Percentiles rank a stretch among this genome's conserved stretches.
Conservation (phyloP, 1,140 invertebrate genomes). For the Halesus radiatus region DNA sequence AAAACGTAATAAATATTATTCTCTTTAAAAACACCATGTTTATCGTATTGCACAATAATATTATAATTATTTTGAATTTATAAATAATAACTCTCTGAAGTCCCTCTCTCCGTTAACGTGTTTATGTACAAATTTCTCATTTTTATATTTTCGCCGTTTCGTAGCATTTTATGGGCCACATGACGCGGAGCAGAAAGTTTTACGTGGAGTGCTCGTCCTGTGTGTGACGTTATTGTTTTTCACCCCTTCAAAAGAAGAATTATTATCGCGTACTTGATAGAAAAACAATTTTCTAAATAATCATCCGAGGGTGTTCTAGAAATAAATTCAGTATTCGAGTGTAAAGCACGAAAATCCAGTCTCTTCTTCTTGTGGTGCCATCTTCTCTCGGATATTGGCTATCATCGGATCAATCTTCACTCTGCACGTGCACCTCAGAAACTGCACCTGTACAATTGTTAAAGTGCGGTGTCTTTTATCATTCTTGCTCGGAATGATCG, state of each 20-base stretch:
- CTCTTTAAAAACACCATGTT: too few species aligned
- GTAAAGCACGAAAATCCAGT: not conserved
- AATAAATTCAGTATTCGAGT: not conserved
- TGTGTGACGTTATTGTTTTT: constrained; percentile 55
- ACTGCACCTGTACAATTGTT: too few species aligned
- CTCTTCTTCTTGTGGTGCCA: not conserved
- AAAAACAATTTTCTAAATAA: constrained; percentile 31
- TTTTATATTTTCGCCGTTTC: constrained; percentile 23
- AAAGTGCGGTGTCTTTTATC: too few species aligned
- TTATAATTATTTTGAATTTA: too few species aligned
- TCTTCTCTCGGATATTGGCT: too few species aligned
- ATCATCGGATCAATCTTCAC: too few species aligned
- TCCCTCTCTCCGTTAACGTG: too few species aligned
- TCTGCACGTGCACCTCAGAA: too few species aligned
- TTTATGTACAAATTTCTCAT: not conserved
- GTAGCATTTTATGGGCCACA: constrained; percentile 22
- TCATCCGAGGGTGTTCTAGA: not conserved
- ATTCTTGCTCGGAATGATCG: too few species aligned
- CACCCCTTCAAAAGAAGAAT: constrained; percentile 48
- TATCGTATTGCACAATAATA: too few species aligned
- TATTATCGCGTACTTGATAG: constrained; percentile 41
- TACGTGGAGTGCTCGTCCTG: constrained; percentile 25
- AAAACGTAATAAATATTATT: too few species aligned
- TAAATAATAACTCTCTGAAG: too few species aligned
- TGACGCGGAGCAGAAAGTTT: constrained; percentile 30